Evolutionary conservation across 2,797 vertebrate species (phyloP).

Genomic region (Phataginus tricuspis): DNA sequence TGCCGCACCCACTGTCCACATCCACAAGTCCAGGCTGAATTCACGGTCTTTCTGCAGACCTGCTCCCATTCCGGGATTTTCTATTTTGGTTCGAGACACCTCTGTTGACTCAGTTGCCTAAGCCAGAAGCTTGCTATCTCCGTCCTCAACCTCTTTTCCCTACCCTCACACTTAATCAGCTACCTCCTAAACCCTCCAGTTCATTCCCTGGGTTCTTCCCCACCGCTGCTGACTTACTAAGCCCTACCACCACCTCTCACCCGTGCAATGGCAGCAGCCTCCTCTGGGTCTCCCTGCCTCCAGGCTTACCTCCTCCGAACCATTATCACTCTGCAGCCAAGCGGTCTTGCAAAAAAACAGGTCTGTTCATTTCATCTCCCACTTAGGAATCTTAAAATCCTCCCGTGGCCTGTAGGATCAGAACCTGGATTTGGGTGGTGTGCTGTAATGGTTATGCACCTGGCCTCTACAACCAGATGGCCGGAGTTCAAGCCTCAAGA

Average conservation of each 20-base stretch:
- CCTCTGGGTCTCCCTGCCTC: background rate
- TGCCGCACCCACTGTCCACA: background rate
- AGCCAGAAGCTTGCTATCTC: background rate
- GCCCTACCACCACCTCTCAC: background rate
- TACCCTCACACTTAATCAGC: no score
- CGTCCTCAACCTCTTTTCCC: background rate
- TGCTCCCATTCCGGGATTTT: background rate
- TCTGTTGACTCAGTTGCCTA: background rate
- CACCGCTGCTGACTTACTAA: background rate
- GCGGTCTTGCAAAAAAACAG: background rate
- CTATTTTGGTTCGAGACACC: background rate
- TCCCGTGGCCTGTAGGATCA: background rate
- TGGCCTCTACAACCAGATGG: background rate
- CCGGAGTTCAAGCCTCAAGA: background rate
- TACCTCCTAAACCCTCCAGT: background rate
- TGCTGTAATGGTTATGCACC: background rate
- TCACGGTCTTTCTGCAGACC: background rate
- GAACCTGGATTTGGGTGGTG: background rate
- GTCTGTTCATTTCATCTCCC: background rate
- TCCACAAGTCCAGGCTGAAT: background rate
- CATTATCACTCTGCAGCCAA: no score
- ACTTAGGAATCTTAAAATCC: background rate
- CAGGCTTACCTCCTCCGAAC: background rate
- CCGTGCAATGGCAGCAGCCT: rapidly evolving
- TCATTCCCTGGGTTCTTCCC: background rate